Percentiles rank a stretch among this genome's conserved stretches.
These are phyloP conservation scores for Mactra quadrangularis DNA, from an alignment of 1,140 invertebrate genomes.

Conservation along the genomic window DNA sequence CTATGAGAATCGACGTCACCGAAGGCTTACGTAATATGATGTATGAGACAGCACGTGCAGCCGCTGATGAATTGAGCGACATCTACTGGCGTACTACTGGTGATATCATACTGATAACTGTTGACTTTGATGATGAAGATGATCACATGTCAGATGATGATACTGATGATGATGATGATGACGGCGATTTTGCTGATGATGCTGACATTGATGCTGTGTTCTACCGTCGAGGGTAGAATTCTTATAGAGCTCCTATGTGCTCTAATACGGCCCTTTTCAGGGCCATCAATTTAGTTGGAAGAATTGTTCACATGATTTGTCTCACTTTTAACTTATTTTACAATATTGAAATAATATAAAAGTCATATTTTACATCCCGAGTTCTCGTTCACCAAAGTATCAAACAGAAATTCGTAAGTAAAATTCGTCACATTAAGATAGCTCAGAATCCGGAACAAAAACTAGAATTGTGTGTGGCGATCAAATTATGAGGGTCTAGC, in stretches of 20 bases:
- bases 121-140: slow-evolving; percentile 55
- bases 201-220: slow-evolving; percentile 1
- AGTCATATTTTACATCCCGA: no score
- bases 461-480: no score
- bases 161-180: slow-evolving; percentile 21
- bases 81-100: slow-evolving; percentile 41
- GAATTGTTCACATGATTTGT: background rate
- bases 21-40: slow-evolving; percentile 50
- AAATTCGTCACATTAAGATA: no score
- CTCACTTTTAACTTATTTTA: no score
- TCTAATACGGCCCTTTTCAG: slow-evolving; percentile 33
- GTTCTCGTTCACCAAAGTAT: no score
- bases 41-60: slow-evolving; percentile 35
- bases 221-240: background rate
- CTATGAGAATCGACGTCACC: slow-evolving; percentile 49
- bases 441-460: no score
- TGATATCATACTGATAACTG: slow-evolving; percentile 17
- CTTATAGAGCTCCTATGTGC: background rate
- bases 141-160: slow-evolving; percentile 39
- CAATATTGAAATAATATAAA: no score
- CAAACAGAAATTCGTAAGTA: no score
- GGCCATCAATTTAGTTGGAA: slow-evolving; percentile 5
- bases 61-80: slow-evolving; percentile 47
- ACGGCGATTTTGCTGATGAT: no score
- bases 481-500: no score